phyloP scores from a whole-genome alignment of 2,888 invertebrate species.

The Caenorhabditis sp. region DNA sequence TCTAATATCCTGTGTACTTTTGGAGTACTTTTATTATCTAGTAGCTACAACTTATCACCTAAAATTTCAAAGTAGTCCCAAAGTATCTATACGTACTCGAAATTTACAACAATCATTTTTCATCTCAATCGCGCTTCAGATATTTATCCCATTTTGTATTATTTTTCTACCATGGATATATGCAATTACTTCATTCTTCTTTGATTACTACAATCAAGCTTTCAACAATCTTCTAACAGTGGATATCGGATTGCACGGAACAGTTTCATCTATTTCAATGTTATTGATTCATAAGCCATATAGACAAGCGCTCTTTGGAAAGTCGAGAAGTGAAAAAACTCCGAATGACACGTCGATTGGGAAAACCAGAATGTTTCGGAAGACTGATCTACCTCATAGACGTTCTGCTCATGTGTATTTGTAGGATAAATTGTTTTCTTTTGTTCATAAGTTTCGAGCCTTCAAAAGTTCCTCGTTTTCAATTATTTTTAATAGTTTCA shows the following conservation, averaged over 20 bases:
- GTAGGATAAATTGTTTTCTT: too few species aligned
- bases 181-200: not conserved
- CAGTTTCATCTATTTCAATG: not conserved
- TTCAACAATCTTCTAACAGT: not conserved
- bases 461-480: too few species aligned
- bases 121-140: not conserved
- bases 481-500: too few species aligned
- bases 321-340: too few species aligned
- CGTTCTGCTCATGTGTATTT: too few species aligned
- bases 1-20: not conserved
- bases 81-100: not conserved
- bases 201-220: not conserved
- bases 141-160: not conserved
- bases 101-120: not conserved
- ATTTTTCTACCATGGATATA: not conserved
- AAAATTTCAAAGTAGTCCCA: not conserved
- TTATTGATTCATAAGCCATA: not conserved
- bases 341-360: too few species aligned
- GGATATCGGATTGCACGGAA: not conserved
- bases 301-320: not conserved
- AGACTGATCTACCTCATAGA: not conserved
- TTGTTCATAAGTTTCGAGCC: too few species aligned
- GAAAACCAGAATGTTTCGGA: too few species aligned
- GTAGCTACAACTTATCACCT: not conserved
- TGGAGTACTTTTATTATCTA: not conserved